Conservation (phyloP, 2,888 invertebrate genomes). For the Kuschelorhynchus macadamiae region DNA sequence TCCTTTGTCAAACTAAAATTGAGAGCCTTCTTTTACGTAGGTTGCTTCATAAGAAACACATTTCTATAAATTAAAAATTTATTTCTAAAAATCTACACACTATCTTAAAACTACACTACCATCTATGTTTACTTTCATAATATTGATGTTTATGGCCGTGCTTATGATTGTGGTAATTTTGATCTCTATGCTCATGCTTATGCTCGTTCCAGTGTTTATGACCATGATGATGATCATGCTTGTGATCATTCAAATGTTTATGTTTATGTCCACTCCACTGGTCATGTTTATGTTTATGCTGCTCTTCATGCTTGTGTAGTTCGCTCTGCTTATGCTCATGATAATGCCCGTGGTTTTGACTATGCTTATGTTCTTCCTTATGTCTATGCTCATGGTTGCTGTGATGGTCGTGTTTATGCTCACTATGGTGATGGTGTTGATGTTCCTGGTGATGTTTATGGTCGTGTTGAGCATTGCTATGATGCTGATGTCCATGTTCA, state of each 20-base stretch:
- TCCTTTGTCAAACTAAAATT: too few relatives aligned
- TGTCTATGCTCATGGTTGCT: constrained; percentile 52
- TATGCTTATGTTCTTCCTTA: constrained; percentile 43
- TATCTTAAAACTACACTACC: constrained; percentile 2
- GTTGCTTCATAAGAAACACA: too few relatives aligned
- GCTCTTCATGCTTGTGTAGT: constrained; percentile 52
- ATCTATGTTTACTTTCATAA: constrained; percentile 25
- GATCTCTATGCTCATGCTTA: constrained; percentile 44
- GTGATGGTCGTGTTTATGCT: constrained; percentile 52
- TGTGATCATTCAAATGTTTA: constrained; percentile 47
- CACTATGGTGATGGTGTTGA: constrained; percentile 32
- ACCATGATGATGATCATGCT: constrained; percentile 42
- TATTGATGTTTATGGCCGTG: constrained; percentile 45
- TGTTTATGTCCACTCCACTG: constrained; percentile 49
- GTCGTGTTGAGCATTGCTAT: constrained; percentile 50
- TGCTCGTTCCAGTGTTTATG: constrained; percentile 41
- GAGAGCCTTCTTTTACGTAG: too few relatives aligned
- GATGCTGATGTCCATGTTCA: constrained; percentile 51
- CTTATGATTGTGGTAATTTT: constrained; percentile 31
- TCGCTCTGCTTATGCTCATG: constrained; percentile 40
- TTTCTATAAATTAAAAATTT: neutral
- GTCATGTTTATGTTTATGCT: constrained; percentile 51
- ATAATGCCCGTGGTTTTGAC: constrained; percentile 52
- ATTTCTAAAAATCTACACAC: neutral
- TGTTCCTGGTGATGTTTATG: constrained; percentile 54